Evolutionary conservation across 1,140 invertebrate species (phyloP), one percentile per base, ranked within the genome.

Genomic region (Macrobrachium nipponense): DNA sequence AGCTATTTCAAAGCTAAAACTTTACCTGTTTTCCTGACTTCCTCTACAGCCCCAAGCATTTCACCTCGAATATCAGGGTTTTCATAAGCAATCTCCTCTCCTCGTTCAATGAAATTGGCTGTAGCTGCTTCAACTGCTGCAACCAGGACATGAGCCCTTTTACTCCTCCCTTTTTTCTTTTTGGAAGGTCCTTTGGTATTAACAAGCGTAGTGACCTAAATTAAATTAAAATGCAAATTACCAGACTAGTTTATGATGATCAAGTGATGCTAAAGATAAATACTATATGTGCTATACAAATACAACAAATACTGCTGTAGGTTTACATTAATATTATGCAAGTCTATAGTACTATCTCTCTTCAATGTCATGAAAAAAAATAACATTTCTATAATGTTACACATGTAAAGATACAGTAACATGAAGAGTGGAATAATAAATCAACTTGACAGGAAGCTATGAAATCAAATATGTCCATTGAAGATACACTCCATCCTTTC

Each of bases 111-210:
- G 91, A 99, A 99, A 92, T 99, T 98, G 90, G 97, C 95, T 0
- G 98, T 99, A 0, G 98, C 98, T 90, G 97, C 97, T 92, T 99
- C 97, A 12, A 99, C 98, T 14, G 97, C 97, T 62, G 97, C 97
- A 60, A 98, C 97, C 7, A 99, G 92, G 18, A 98, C 97, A 92
- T 97, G 97, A 7, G 98, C 98, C 68, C 98, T 94, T 92, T 99
- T 99, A 0, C 98, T 99, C 90, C 98, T 95, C 17, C 98, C 95
- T 93, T 99, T 99, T 92, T 99, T 99, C 92, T 99, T 98, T 90
- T 97, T 97, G 70, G 96, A 97, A 11, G 97, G 97, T 4, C 97
- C 97, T 93, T 98, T 98, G 89, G 97, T 98, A 91, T 98, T 99
- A 0, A 99, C 98, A 62, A 99, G 93, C 0, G 98, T 99, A 7